Evolutionary conservation across 2,113 vertebrate genomes (phyloP).

Genomic region (Hucho hucho): DNA sequence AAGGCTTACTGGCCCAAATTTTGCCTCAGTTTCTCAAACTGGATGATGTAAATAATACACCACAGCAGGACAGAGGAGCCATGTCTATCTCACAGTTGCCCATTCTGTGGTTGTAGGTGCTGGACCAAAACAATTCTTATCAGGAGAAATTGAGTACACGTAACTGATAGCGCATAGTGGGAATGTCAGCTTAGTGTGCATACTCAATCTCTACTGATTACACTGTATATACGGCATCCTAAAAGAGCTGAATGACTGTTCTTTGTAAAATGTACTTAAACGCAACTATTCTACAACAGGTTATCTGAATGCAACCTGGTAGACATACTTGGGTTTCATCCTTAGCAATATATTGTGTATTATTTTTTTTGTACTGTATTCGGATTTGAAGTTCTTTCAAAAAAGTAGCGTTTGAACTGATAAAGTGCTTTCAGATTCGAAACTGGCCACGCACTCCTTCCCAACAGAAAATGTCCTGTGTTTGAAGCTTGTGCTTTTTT

Average conservation of each 20-base stretch:
- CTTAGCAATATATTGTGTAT: slow-evolving; percentile 75
- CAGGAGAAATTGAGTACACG: slow-evolving; percentile 59
- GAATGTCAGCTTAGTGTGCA: slow-evolving; percentile 51
- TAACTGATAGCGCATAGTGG: slow-evolving; percentile 49
- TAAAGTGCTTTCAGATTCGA: slow-evolving; percentile 69
- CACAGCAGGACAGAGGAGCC: neutral
- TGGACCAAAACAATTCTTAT: slow-evolving; percentile 65
- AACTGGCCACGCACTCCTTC: slow-evolving; percentile 35
- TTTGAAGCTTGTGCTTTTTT: slow-evolving; percentile 65
- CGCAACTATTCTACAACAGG: slow-evolving; percentile 69
- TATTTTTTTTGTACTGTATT: slow-evolving; percentile 67
- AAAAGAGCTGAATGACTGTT: slow-evolving; percentile 64
- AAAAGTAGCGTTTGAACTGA: slow-evolving; percentile 54
- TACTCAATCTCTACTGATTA: slow-evolving; percentile 62
- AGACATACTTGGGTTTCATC: slow-evolving; percentile 69
- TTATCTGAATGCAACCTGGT: slow-evolving; percentile 69
- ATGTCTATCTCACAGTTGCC: neutral
- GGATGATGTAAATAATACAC: slow-evolving; percentile 47
- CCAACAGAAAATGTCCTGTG: slow-evolving; percentile 50
- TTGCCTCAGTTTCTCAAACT: slow-evolving; percentile 24
- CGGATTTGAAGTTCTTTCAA: slow-evolving; percentile 42
- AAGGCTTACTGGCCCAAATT: slow-evolving; percentile 19
- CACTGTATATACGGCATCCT: slow-evolving; percentile 52
- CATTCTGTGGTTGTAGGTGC: slow-evolving; percentile 2
- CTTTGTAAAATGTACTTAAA: slow-evolving; percentile 60